Base-by-base conservation (phyloP, 1,140 invertebrate genomes). In the Harlomillsia oculata region DNA sequence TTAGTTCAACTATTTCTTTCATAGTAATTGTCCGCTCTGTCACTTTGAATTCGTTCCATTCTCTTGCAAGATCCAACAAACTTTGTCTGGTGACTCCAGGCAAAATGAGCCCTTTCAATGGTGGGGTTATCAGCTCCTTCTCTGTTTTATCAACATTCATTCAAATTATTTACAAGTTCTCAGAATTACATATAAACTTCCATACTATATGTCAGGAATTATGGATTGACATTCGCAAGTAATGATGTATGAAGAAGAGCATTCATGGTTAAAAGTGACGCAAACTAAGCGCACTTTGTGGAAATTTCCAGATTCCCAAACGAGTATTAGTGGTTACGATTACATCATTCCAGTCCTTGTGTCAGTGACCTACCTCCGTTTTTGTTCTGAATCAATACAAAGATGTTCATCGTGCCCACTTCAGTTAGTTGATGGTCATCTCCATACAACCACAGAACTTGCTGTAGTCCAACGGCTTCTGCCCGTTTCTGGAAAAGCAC, bases 341-440 rank as follows among this genome's bases (percentile, higher is more conserved):
- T n/a, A n/a, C n/a, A n/a, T n/a, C n/a, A n/a, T n/a, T n/a, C n/a
- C n/a, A n/a, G n/a, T n/a, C n/a, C n/a, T n/a, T n/a, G n/a, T n/a
- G n/a, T n/a, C n/a, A 30, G 45, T 40, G 59, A 67, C 68, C 72
- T 75, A 94, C 94, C 91, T 82, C 91, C 91, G 68, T 89, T 74
- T 50, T 91, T 82, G 70, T 97, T 91, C 53, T 84, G 79, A 69
- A 83, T 85, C 67, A 87, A 82, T 63, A 95, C 78, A 69, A 99
- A 97, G 43, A 99, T 82, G 68, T 99, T 99, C 97, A 99, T 99
- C 8, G 95, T 92, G 36, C 97, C 97, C 41, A 91, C 93, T 79
- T 99, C 97, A 0, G 97, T 99, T 1, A 99, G 67, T 69, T 95
- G 81, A 70, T 96, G 82, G 69, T 99, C 83, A 4, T 91, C 81